A percentile compares a stretch with the other conserved stretches of the same genome.
These are phyloP conservation scores for Heliornis fulica DNA, from an alignment of 2,113 vertebrate species.

Conservation along the genomic window DNA sequence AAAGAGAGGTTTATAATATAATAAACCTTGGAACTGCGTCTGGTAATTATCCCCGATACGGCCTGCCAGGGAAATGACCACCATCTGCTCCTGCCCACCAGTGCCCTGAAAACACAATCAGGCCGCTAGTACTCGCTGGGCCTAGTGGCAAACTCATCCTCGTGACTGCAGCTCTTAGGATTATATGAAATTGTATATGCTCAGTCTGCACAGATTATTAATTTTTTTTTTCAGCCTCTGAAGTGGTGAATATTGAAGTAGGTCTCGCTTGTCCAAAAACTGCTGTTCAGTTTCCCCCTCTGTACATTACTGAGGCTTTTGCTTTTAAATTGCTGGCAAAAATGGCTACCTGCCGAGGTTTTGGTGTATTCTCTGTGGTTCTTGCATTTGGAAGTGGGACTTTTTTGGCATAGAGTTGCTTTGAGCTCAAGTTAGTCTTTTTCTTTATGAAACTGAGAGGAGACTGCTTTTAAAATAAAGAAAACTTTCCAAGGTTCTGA, in stretches of 20 bases:
- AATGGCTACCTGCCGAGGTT: background rate
- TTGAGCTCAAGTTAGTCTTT: background rate
- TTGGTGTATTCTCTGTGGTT: background rate
- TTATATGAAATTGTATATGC: background rate
- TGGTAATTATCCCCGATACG: conserved; percentile 22
- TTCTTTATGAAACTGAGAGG: background rate
- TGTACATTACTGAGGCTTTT: background rate
- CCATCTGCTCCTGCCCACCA: conserved; percentile 61
- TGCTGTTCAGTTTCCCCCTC: background rate
- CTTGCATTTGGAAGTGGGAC: background rate
- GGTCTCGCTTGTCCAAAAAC: background rate
- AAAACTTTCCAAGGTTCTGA: background rate
- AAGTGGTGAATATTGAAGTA: background rate
- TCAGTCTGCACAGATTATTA: background rate
- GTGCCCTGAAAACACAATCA: background rate
- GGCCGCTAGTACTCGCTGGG: background rate
- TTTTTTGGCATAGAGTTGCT: background rate
- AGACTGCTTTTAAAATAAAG: background rate
- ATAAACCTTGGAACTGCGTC: conserved; percentile 50
- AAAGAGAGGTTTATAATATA: conserved; percentile 52
- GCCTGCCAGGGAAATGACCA: conserved; percentile 58
- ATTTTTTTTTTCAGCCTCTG: background rate
- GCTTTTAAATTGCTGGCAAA: background rate
- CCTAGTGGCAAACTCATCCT: background rate
- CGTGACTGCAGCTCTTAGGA: background rate